These are phyloP conservation scores for Toxostoma redivivum DNA, from an alignment of 2,113 vertebrate genomes.

Conservation along the genomic window DNA sequence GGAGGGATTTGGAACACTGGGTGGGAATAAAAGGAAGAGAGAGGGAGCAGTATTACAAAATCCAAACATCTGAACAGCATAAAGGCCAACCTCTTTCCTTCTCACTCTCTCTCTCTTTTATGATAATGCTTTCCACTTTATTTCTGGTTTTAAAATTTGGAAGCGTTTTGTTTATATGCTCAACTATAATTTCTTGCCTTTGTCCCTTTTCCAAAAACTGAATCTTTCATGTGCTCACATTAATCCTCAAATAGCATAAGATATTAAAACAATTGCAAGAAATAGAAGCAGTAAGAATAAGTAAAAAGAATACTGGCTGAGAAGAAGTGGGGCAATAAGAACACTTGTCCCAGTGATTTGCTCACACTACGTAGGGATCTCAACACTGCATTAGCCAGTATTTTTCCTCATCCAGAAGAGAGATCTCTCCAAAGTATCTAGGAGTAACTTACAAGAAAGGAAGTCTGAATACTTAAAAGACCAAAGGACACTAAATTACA, in stretches of 20 bases:
- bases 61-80: not conserved
- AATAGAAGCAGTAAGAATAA: not conserved
- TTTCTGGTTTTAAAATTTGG: not conserved
- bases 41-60: not conserved
- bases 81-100: not conserved
- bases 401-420: not conserved
- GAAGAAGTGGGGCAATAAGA: not conserved
- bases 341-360: not conserved
- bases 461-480: not conserved
- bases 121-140: not conserved
- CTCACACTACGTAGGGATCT: not conserved
- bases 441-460: not conserved
- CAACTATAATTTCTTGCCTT: not conserved
- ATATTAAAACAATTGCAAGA: not conserved
- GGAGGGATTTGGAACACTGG: not conserved
- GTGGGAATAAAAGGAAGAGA: not conserved
- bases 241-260: not conserved
- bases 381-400: not conserved
- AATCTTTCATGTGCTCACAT: not conserved
- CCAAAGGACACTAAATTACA: not conserved
- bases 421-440: not conserved
- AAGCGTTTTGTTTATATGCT: not conserved
- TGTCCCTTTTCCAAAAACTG: not conserved
- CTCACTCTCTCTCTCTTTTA: not conserved
- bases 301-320: not conserved